Conservation (phyloP, 2,888 invertebrate species). For the Cryptocheilus praepositus region DNA sequence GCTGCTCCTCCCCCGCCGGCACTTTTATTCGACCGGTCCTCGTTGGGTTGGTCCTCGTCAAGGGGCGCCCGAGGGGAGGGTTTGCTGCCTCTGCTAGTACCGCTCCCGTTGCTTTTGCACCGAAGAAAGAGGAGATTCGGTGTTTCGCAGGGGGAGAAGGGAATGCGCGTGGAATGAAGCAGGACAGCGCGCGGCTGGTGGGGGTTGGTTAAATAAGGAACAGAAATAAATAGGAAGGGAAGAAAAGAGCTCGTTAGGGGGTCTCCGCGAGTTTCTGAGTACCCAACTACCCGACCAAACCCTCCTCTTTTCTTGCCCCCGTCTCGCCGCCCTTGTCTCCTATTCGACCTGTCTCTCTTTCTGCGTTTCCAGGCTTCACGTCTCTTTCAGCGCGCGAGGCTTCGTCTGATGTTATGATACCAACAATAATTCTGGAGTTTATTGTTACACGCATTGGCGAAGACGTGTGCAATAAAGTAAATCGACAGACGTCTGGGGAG, state of each 20-base stretch:
- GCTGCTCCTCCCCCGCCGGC: conserved; percentile 42
- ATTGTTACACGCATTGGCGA: conserved; percentile 13
- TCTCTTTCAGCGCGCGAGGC: too few species aligned
- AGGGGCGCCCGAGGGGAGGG: conserved; percentile 48
- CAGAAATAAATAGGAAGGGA: conserved; percentile 72
- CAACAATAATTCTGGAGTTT: too few species aligned
- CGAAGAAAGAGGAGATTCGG: conserved; percentile 54
- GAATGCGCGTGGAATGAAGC: conserved; percentile 42
- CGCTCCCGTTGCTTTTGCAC: conserved; percentile 31
- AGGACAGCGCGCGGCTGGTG: conserved; percentile 53
- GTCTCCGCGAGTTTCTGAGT: conserved; percentile 64
- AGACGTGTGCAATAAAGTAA: too few species aligned
- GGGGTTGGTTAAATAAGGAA: conserved; percentile 73
- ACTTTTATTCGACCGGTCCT: conserved; percentile 61
- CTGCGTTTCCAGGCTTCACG: conserved; percentile 9
- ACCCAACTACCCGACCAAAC: conserved; percentile 63
- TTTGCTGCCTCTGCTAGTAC: conserved; percentile 32
- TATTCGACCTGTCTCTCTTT: conserved; percentile 25
- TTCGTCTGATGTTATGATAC: too few species aligned
- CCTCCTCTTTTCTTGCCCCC: conserved; percentile 36
- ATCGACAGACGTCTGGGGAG: too few species aligned
- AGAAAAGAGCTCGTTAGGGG: conserved; percentile 64
- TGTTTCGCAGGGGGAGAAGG: conserved; percentile 44
- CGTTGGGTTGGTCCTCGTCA: conserved; percentile 39
- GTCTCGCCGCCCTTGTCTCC: conserved; percentile 14